Evolutionary conservation across 2,113 vertebrate genomes (phyloP).

Genomic region (Ictidomys tridecemlineatus): DNA sequence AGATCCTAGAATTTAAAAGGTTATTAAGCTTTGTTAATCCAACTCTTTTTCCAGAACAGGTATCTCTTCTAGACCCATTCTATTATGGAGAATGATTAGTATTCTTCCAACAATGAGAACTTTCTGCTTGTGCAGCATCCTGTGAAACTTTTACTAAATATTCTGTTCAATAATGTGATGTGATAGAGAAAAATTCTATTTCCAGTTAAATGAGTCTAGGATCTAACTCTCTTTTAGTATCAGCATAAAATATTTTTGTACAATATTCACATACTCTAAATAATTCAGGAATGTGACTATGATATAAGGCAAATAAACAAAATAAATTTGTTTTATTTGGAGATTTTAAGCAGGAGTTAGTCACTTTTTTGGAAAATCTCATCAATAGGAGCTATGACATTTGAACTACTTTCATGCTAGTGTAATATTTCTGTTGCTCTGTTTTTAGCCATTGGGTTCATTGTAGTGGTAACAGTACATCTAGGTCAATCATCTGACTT

Average conservation of each 20-base stretch:
- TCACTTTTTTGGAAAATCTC: not conserved
- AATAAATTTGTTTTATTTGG: too few species aligned
- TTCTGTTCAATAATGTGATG: not conserved
- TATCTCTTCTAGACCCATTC: not conserved
- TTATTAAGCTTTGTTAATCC: not conserved
- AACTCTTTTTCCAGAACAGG: not conserved
- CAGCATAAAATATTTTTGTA: not conserved
- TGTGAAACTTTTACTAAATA: not conserved
- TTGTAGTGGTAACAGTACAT: too few species aligned
- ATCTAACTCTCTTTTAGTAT: not conserved
- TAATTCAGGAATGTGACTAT: not conserved
- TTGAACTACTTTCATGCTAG: not conserved
- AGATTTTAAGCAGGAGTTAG: not conserved
- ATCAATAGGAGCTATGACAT: not conserved
- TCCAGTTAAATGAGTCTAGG: not conserved
- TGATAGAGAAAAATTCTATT: not conserved
- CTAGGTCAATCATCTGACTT: not conserved
- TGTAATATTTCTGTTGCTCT: not conserved
- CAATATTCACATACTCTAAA: not conserved
- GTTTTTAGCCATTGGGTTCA: not conserved
- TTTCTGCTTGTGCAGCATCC: not conserved
- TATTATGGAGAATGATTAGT: not conserved
- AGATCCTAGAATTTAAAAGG: not conserved
- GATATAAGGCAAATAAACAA: not conserved
- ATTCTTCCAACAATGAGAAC: not conserved